A percentile compares a stretch with the other conserved stretches of the same genome.
phyloP scores from a whole-genome alignment of 2,888 invertebrate genomes.

The Drosophila eohydei region DNA sequence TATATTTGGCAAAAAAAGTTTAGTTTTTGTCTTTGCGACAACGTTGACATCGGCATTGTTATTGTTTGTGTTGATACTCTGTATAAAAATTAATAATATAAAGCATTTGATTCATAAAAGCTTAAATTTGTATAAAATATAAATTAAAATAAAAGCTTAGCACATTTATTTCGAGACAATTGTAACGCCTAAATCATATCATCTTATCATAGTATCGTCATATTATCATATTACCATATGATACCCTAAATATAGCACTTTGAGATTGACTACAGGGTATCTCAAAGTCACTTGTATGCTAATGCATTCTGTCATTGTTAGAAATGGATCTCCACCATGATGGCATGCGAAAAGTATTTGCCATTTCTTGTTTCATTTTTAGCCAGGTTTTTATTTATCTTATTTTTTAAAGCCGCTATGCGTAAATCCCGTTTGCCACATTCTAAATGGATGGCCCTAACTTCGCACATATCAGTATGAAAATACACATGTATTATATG shows the following conservation, averaged over 20 bases:
- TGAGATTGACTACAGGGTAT: background rate
- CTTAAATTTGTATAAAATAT: background rate
- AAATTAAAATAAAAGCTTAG: background rate
- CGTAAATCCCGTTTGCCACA: constrained; percentile 36
- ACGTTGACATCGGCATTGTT: constrained; percentile 27
- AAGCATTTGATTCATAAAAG: background rate
- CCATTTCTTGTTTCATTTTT: constrained; percentile 23
- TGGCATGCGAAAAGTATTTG: constrained; percentile 34
- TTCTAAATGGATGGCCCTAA: constrained; percentile 35
- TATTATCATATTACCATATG: background rate
- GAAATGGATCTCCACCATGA: constrained; percentile 22
- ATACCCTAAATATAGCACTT: background rate
- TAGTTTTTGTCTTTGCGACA: constrained; percentile 40
- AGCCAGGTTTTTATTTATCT: constrained; percentile 13
- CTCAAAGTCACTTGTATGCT: background rate
- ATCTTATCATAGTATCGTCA: background rate
- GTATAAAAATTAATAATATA: background rate
- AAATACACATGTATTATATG: constrained; percentile 28
- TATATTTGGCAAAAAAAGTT: constrained; percentile 46
- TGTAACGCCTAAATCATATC: background rate
- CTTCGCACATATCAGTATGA: constrained; percentile 8
- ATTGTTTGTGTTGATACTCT: constrained; percentile 24
- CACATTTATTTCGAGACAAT: background rate
- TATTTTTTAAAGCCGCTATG: constrained; percentile 13
- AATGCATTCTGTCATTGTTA: background rate